Percentiles rank a stretch among this genome's conserved stretches.
These are phyloP conservation scores for Zaprionus capensis DNA, from an alignment of 1,140 invertebrate species.

Conservation along the genomic window DNA sequence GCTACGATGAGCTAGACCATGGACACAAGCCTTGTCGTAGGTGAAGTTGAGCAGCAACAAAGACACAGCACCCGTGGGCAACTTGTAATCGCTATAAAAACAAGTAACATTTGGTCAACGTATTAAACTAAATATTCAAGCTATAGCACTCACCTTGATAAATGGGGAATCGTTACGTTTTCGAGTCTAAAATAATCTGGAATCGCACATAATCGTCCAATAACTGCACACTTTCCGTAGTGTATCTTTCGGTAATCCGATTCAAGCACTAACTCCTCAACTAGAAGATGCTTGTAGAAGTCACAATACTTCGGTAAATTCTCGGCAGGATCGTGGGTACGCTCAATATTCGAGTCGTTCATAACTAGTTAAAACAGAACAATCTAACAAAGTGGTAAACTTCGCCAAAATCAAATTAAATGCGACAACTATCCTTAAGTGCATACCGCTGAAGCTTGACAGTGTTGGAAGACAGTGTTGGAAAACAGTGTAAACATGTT, in stretches of 20 bases:
- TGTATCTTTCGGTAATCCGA: conserved; percentile 55
- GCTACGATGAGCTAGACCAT: conserved; percentile 31
- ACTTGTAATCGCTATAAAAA: conserved; percentile 35
- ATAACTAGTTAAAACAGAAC: conserved; percentile 30
- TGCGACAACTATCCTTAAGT: not conserved
- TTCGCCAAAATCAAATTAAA: not conserved
- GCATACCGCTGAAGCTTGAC: not conserved
- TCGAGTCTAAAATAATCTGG: conserved; percentile 46
- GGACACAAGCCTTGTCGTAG: conserved; percentile 24
- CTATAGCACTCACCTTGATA: conserved; percentile 46
- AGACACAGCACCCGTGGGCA: conserved; percentile 58
- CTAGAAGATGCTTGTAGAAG: conserved; percentile 58
- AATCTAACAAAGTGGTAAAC: not conserved
- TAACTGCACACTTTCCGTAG: conserved; percentile 67
- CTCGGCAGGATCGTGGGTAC: not conserved
- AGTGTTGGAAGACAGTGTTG: too few relatives aligned
- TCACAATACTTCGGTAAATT: conserved; percentile 54
- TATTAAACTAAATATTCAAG: not conserved
- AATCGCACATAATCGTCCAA: conserved; percentile 51
- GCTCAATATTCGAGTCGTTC: conserved; percentile 4
- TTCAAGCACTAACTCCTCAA: conserved; percentile 67
- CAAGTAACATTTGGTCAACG: not conserved
- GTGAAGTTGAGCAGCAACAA: conserved; percentile 50
- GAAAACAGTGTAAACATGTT: not conserved
- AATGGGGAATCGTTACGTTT: conserved; percentile 55